Percentiles rank a stretch among this genome's conserved stretches.
Evolutionary conservation across 1,140 invertebrate species (phyloP).

Genomic region (Epicauta chinensis): DNA sequence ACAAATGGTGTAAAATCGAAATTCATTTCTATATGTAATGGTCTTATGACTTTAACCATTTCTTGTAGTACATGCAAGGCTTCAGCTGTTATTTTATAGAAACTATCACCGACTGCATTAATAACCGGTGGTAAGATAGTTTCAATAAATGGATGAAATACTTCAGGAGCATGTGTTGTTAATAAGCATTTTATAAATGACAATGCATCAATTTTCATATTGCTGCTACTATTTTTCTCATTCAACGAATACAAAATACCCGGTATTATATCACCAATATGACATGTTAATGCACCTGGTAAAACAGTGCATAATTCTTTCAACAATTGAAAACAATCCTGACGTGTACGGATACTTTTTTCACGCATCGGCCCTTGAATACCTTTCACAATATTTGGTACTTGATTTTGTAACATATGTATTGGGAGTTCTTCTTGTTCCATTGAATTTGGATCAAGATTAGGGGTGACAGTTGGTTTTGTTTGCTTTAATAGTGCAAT

Average conservation of each 20-base stretch:
- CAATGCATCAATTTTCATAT: slow-evolving; percentile 97
- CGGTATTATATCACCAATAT: slow-evolving; percentile 78
- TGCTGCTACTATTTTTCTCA: slow-evolving; percentile 91
- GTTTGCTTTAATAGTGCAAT: slow-evolving; percentile 89
- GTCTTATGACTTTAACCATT: slow-evolving; percentile 89
- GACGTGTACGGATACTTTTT: slow-evolving; percentile 87
- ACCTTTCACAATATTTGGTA: slow-evolving; percentile 68
- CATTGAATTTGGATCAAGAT: slow-evolving; percentile 69
- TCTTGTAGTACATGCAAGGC: slow-evolving; percentile 89
- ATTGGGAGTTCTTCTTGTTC: slow-evolving; percentile 70
- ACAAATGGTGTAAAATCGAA: slow-evolving; percentile 78
- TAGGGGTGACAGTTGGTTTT: slow-evolving; percentile 58
- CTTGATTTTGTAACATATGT: slow-evolving; percentile 61
- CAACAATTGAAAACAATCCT: slow-evolving; percentile 85
- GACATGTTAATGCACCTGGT: slow-evolving; percentile 79
- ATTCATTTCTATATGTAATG: slow-evolving; percentile 60
- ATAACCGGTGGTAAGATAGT: slow-evolving; percentile 84
- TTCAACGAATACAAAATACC: slow-evolving; percentile 87
- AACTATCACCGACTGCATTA: slow-evolving; percentile 83
- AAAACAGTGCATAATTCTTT: slow-evolving; percentile 86
- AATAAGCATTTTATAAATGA: slow-evolving; percentile 87
- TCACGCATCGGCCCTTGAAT: slow-evolving; percentile 88
- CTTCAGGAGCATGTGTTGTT: slow-evolving; percentile 71
- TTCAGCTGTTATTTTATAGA: slow-evolving; percentile 98
- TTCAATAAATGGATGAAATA: slow-evolving; percentile 74